Base-by-base conservation (phyloP, 23 tunicate genomes). In the Trididemnum miniatum region DNA sequence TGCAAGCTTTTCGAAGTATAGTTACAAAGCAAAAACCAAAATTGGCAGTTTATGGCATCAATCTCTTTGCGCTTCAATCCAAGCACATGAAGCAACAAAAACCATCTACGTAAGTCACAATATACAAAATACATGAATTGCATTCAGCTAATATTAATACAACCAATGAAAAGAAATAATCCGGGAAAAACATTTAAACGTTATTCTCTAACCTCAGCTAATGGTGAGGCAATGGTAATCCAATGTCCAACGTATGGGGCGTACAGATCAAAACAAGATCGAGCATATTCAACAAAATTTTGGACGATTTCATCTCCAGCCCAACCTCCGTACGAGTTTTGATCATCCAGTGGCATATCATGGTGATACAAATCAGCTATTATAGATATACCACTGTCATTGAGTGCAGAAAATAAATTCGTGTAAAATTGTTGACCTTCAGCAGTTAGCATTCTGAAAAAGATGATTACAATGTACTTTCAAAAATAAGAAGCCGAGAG, bases 191-290 rank as follows among this genome's bases (percentile, higher is more conserved):
- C n/a, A n/a, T n/a, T n/a, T n/a, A n/a, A n/a, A n/a, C n/a, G n/a
- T n/a, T n/a, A n/a, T n/a, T n/a, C n/a, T n/a, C n/a, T n/a, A n/a
- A 85, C 97, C 85, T 91, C 97, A 31, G 75, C 85, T 28, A 67
- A 44, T 15, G 91, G 85, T 12, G 84, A 34, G 29, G 91, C 97
- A 40, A 86, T 81, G 1, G 91, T 72, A 27, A 86, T 86, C 97
- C 97, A 91, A 40, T 75, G 80, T 15, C 80, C 84, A 22, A 91
- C 91, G 33, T 57, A 49, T 0, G 50, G 57, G 1, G 72, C 87
- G 26, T 76, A 79, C 24, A 4, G 34, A 24, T 60, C 54, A 71
- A 91, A 77, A 36, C 88, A 82, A n/a, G 28, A 26, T 0, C 28
- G 1, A 20, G 83, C 92, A 40, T 92, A 88, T 29, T 23, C 36